These are phyloP conservation scores for Calephelis nemesis DNA, from an alignment of 1,140 invertebrate genomes.

Conservation along the genomic window DNA sequence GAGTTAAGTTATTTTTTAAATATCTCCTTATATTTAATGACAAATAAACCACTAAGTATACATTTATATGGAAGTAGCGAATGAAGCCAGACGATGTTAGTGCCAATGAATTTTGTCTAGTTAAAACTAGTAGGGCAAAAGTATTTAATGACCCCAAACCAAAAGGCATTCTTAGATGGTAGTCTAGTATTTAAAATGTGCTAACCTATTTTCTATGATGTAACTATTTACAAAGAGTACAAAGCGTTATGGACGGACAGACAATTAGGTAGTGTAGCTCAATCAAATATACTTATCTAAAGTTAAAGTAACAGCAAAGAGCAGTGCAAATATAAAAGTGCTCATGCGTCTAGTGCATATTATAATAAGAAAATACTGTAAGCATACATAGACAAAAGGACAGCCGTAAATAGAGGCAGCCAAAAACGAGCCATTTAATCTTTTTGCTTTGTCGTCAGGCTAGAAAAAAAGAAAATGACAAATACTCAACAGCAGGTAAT, in stretches of 20 bases:
- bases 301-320: slow-evolving; percentile 31
- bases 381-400: slow-evolving; percentile 77
- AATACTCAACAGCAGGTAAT: slow-evolving; percentile 56
- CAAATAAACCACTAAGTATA: slow-evolving; percentile 32
- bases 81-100: slow-evolving; percentile 37
- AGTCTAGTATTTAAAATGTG: neutral
- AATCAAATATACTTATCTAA: slow-evolving; percentile 32
- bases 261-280: slow-evolving; percentile 35
- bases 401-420: slow-evolving; percentile 76
- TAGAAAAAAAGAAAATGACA: slow-evolving; percentile 71
- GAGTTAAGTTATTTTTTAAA: neutral
- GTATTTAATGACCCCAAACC: neutral
- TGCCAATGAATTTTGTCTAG: slow-evolving; percentile 6
- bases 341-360: slow-evolving; percentile 64
- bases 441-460: slow-evolving; percentile 76
- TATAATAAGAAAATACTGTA: slow-evolving; percentile 60
- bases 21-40: slow-evolving; percentile 27
- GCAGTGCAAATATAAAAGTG: slow-evolving; percentile 41
- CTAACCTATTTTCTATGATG: slow-evolving; percentile 9
- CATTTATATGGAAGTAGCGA: slow-evolving; percentile 38
- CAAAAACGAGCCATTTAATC: slow-evolving; percentile 77
- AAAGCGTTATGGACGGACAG: slow-evolving; percentile 63
- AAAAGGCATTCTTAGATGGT: slow-evolving; percentile 1
- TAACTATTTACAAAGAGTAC: slow-evolving; percentile 27
- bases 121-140: neutral